Evolutionary conservation across 2,113 vertebrate genomes (phyloP).

Genomic region (Nesogale talazaci): DNA sequence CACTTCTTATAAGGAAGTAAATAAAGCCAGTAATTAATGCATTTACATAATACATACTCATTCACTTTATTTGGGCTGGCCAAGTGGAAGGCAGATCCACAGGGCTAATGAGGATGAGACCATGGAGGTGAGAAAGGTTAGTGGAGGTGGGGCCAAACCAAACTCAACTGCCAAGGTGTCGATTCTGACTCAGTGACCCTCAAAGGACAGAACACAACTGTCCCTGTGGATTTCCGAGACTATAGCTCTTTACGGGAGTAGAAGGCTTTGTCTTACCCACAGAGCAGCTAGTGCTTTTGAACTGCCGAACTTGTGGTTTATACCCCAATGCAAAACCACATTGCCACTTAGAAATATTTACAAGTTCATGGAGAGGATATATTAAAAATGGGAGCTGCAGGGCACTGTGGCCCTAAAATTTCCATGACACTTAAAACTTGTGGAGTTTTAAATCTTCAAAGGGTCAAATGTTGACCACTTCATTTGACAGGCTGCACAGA

Average conservation of each 20-base stretch:
- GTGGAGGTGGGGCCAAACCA: not conserved
- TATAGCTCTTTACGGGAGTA: no score
- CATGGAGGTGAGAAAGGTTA: not conserved
- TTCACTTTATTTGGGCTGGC: not conserved
- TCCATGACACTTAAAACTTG: not conserved
- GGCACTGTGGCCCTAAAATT: not conserved
- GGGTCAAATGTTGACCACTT: not conserved
- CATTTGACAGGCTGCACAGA: not conserved
- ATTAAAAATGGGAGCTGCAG: not conserved
- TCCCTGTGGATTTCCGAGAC: no score
- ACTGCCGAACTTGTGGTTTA: no score
- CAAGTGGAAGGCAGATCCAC: not conserved
- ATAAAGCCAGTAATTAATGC: slow-evolving; percentile 1
- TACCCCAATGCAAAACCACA: no score
- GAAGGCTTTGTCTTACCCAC: no score
- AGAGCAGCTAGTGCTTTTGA: no score
- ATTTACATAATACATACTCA: not conserved
- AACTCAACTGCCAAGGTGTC: no score
- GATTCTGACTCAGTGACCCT: no score
- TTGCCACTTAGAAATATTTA: no score
- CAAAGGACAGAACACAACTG: no score
- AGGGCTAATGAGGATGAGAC: not conserved
- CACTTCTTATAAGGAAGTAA: not conserved
- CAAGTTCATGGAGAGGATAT: not conserved
- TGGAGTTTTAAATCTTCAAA: not conserved